Evolutionary conservation across 2,888 invertebrate species (phyloP), one percentile per base, ranked within the genome.

Genomic region (Dasypolia templi): DNA sequence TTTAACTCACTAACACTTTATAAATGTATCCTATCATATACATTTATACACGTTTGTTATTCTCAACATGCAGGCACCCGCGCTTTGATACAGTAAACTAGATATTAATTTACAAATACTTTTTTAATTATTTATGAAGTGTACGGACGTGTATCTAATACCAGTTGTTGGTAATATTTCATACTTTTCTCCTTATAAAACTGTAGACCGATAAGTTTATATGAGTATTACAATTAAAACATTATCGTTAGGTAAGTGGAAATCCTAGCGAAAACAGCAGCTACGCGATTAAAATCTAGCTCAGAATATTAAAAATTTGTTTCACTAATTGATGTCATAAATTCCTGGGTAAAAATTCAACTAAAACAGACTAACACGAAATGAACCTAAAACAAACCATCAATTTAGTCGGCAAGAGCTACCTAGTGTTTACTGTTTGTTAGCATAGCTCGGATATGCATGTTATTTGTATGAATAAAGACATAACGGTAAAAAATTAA

Each of bases 241-340:
- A 42, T 39, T 39, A 32, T 32, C 3, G 59, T 26, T 42, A 29
- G 0, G 17, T 12, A 19, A 32, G 22, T 46, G 3, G 11, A 0
- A 44, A 44, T 17, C 39, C 42, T 35, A 42, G 4, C 12, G 1
- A 46, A 55, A 32, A 14, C 46, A 61, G 22, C 32, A 53, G n/a
- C 6, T 29, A 58, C 14, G 17, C 32, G n/a, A 46, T 29, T 35
- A 32, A 67, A 81, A 44, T 64, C 42, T 49, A 56, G 14, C 39
- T 35, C 19, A 12, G 42, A 78, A 66, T 61, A 62, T 56, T 55
- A 59, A 55, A 32, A 35, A 44, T 65, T 66, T 53, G 44, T 66
- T 73, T 53, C 29, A 62, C 44, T 55, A 69, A 79, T 65, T 61
- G 82, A 44, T n/a, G 49, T 46, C 35, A 81, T 76, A 75, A 76